Conservation (phyloP, 92 coral and sea anemone genomes). For the Paragorgia papillata region DNA sequence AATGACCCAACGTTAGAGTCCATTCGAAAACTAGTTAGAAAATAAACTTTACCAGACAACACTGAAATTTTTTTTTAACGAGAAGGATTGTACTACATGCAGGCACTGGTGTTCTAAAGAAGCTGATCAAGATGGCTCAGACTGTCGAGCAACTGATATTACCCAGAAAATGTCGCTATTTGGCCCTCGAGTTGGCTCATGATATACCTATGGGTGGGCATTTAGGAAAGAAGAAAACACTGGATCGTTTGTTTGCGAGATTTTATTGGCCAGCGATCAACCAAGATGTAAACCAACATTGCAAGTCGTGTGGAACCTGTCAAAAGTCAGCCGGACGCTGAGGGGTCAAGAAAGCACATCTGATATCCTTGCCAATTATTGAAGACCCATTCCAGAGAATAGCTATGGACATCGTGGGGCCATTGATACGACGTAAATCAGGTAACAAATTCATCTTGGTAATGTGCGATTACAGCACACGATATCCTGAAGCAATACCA, state of each 20-base stretch:
- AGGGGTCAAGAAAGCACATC: background rate
- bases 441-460: conserved; percentile 50
- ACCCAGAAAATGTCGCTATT: conserved; percentile 17
- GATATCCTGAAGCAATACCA: conserved; percentile 59
- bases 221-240: conserved; percentile 38
- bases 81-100: background rate
- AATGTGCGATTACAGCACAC: conserved; percentile 53
- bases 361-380: conserved; percentile 49
- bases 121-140: background rate
- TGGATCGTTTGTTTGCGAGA: conserved; percentile 27
- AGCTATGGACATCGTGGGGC: conserved; percentile 63
- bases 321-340: conserved; percentile 10
- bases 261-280: conserved; percentile 51
- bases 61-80: background rate
- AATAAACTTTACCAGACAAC: background rate
- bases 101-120: background rate
- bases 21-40: background rate
- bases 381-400: conserved; percentile 45
- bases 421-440: conserved; percentile 18
- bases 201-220: conserved; percentile 46
- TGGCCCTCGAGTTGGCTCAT: conserved; percentile 49
- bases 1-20: background rate
- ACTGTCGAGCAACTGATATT: conserved; percentile 18
- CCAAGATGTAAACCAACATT: conserved; percentile 38
- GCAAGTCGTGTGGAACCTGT: conserved; percentile 42